Evolutionary conservation across 2,113 vertebrate genomes (phyloP).

Genomic region (Oncorhynchus keta): DNA sequence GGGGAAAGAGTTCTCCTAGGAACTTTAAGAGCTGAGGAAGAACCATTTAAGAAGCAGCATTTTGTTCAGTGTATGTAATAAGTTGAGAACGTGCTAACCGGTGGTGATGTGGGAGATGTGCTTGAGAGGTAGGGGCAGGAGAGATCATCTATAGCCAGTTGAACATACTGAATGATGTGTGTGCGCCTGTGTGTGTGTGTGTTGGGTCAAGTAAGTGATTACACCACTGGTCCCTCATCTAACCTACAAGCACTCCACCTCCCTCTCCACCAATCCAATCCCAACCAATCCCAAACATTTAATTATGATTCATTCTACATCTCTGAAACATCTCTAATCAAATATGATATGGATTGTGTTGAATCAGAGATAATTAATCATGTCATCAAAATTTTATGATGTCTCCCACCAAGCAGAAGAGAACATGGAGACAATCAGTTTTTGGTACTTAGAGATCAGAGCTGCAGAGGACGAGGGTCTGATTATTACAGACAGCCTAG

Average conservation of each 20-base stretch:
- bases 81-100: too few species aligned
- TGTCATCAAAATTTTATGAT: too few species aligned
- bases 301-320: neutral
- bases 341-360: conserved; percentile 30
- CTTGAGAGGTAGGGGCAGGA: conserved; percentile 40
- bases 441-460: conserved; percentile 12
- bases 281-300: neutral
- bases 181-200: conserved; percentile 19
- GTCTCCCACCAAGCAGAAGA: conserved; percentile 21
- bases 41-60: too few species aligned
- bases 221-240: neutral
- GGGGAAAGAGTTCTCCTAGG: too few species aligned
- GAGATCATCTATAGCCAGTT: conserved; percentile 42
- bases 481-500: conserved; percentile 19
- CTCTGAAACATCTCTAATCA: conserved; percentile 29
- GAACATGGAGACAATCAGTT: conserved; percentile 54
- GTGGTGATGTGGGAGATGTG: conserved; percentile 1
- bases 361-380: conserved; percentile 12
- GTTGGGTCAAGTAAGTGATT: conserved; percentile 14
- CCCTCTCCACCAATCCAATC: too few species aligned
- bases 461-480: conserved; percentile 18
- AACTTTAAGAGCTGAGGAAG: too few species aligned
- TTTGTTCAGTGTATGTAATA: too few species aligned
- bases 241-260: neutral
- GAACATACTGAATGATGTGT: conserved; percentile 36